Conservation (phyloP, 2,113 vertebrate species). For the Brachypodius melanocephalos region DNA sequence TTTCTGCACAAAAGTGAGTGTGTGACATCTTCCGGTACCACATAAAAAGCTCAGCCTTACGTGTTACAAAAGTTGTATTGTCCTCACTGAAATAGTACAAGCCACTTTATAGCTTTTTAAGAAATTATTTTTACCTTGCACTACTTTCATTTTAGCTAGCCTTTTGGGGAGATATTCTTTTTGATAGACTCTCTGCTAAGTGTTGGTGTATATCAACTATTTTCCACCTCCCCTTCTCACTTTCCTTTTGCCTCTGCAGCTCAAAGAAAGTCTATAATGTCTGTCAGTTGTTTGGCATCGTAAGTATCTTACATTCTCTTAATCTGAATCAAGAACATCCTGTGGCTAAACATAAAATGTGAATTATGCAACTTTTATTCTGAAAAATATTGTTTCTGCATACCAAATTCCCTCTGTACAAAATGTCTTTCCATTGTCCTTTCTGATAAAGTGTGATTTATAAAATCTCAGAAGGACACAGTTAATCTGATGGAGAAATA, state of each 20-base stretch:
- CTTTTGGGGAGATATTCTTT: not conserved
- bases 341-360: slow-evolving; percentile 34
- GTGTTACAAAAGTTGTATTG: not conserved
- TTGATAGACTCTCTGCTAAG: not conserved
- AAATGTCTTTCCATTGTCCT: not conserved
- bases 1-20: not conserved
- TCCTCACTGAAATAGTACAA: not conserved
- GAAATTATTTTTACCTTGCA: not conserved
- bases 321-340: not conserved
- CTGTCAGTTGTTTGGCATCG: not conserved
- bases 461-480: not conserved
- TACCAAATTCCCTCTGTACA: not conserved
- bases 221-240: not conserved
- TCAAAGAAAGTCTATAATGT: not conserved
- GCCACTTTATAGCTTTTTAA: not conserved
- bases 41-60: not conserved
- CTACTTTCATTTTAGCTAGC: not conserved
- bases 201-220: not conserved
- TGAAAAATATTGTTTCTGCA: not conserved
- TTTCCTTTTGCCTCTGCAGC: not conserved
- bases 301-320: not conserved
- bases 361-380: slow-evolving; percentile 16
- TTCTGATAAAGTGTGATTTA: slow-evolving; percentile 12
- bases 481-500: slow-evolving; percentile 13
- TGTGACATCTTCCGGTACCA: not conserved